Conservation (phyloP, 2,888 invertebrate species). For the Empis livida region DNA sequence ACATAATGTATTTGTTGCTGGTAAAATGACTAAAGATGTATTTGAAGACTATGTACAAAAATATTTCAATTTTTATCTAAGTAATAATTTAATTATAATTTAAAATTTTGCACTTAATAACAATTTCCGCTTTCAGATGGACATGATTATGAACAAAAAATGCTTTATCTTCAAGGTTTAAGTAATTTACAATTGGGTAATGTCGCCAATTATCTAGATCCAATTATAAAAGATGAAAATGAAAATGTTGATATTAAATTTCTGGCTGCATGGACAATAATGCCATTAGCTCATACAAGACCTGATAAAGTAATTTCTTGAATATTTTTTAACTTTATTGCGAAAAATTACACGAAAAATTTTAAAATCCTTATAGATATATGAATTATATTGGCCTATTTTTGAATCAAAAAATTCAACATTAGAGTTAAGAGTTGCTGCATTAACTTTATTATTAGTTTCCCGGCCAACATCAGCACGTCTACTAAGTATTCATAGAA, state of each 20-base stretch:
- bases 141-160: slow-evolving; percentile 50
- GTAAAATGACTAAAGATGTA: slow-evolving; percentile 45
- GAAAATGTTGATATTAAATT: slow-evolving; percentile 39
- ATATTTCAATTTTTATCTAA: slow-evolving; percentile 57
- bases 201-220: slow-evolving; percentile 40
- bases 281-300: slow-evolving; percentile 38
- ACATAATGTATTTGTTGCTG: slow-evolving; percentile 44
- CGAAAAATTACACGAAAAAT: background rate
- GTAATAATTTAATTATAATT: slow-evolving; percentile 29
- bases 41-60: slow-evolving; percentile 57
- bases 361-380: slow-evolving; percentile 33
- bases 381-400: slow-evolving; percentile 53
- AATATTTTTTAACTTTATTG: background rate
- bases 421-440: slow-evolving; percentile 52
- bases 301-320: slow-evolving; percentile 37
- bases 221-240: slow-evolving; percentile 44
- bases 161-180: slow-evolving; percentile 58
- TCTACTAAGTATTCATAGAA: slow-evolving; percentile 54
- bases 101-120: no score
- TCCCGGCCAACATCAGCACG: slow-evolving; percentile 52
- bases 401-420: slow-evolving; percentile 52
- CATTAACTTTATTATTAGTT: slow-evolving; percentile 49
- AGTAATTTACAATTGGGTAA: slow-evolving; percentile 49
- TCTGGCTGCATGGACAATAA: slow-evolving; percentile 52
- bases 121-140: slow-evolving; percentile 49